Base-by-base conservation (phyloP, 2,888 invertebrate genomes). In the Polyommatus icarus region DNA sequence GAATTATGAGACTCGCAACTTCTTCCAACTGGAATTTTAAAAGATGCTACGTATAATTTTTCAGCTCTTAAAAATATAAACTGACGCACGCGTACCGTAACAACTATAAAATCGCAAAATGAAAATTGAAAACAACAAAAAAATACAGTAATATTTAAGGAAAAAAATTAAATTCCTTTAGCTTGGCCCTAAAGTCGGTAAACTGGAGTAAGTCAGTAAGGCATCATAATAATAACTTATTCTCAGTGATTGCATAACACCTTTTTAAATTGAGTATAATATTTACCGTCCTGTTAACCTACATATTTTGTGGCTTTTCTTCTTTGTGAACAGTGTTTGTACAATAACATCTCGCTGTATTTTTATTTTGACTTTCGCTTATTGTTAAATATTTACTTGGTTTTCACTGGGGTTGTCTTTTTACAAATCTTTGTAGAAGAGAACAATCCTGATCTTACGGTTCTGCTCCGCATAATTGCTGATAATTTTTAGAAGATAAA, bases 131-230 rank as follows among this genome's bases (percentile, higher is more conserved):
- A 72, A n/a, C 18, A 46, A 46, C 46, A 46, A 46, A 36, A 18
- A 3, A 72, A 72, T 8, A n/a, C 59, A 10, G 24, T 32, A 36
- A 71, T 32, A 71, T 71, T 71, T 20, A 36, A 72, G 20, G 36
- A 15, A 40, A 15, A 40, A 67, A 1, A 5, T n/a, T 72, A 40
- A 72, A 40, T 71, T n/a, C n/a, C 10, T 72, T 40, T n/a, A 40
- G 12, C 40, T 40, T 20, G 24, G 4, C 4, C 40, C 72, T 10
- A 10, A 36, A 72, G 20, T 72, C 36, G 40, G 40, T 20, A 50
- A 75, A 75, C 50, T 75, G 50, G 75, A 75, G 75, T 75, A 54
- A 50, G 75, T 54, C 75, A 54, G 75, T 54, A 75, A 50, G 54
- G 29, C 29, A 75, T 75, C 75, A 75, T 54, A 75, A 54, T 54